Evolutionary conservation across 2,888 invertebrate genomes (phyloP).

Genomic region (Panzeria rudis): DNA sequence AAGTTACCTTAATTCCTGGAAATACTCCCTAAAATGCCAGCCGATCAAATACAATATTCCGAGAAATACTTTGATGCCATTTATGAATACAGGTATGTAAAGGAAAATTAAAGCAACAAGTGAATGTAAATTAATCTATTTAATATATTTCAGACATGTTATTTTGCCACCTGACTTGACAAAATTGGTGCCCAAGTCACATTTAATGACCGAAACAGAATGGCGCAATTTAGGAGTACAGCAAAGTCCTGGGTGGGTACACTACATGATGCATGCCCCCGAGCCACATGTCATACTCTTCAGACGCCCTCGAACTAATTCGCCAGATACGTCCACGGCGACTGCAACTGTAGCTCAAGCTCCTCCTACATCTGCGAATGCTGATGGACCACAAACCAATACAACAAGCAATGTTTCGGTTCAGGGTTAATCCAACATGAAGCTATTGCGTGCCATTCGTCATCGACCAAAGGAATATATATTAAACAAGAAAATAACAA

Average conservation of each 20-base stretch:
- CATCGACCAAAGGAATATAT: constrained; percentile 41
- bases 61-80: constrained; percentile 94
- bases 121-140: neutral
- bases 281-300: constrained; percentile 95
- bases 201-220: constrained; percentile 96
- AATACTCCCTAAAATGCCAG: constrained; percentile 85
- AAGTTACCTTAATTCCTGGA: neutral
- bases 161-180: constrained; percentile 94
- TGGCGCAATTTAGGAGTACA: constrained; percentile 97
- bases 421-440: constrained; percentile 56
- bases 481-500: constrained; percentile 5
- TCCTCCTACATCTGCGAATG: constrained; percentile 12
- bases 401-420: constrained; percentile 71
- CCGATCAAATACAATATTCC: constrained; percentile 95
- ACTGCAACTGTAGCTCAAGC: constrained; percentile 19
- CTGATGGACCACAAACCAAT: constrained; percentile 44
- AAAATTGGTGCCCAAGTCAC: constrained; percentile 93
- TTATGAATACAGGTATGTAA: constrained; percentile 92
- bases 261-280: constrained; percentile 91
- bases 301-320: constrained; percentile 85
- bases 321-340: constrained; percentile 36
- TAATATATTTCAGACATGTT: constrained; percentile 89
- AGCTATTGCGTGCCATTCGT: constrained; percentile 34
- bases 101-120: constrained; percentile 28
- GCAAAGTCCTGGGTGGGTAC: constrained; percentile 93